Evolutionary conservation across 2,113 vertebrate genomes (phyloP).

Genomic region (Ciconia stormi): DNA sequence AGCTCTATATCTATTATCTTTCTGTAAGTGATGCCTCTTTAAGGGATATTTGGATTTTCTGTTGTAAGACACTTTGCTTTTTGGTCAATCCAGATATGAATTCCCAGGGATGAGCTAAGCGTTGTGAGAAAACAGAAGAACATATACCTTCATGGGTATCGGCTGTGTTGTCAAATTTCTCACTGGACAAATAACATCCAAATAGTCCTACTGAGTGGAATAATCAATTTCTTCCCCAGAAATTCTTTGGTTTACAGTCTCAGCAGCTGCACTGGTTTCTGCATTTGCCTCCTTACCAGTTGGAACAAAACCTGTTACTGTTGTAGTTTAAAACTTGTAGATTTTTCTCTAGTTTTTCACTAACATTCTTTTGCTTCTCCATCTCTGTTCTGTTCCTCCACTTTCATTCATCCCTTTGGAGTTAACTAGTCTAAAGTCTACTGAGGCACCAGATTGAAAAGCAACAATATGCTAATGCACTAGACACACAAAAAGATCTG

Average conservation of each 20-base stretch:
- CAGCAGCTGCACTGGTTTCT: background rate
- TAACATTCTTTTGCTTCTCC: background rate
- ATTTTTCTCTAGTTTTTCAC: background rate
- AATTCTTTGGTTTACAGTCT: background rate
- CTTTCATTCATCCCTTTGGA: background rate
- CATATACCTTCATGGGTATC: background rate
- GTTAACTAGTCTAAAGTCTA: background rate
- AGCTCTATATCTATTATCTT: background rate
- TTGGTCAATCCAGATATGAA: background rate
- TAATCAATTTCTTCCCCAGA: conserved; percentile 24
- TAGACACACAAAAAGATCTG: background rate
- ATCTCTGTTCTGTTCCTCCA: background rate
- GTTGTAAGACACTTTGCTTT: background rate
- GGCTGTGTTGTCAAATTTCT: background rate
- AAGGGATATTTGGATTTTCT: background rate
- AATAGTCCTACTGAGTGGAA: conserved; percentile 9
- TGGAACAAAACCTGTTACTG: background rate
- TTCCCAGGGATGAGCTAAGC: background rate
- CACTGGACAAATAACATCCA: background rate
- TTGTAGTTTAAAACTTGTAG: background rate
- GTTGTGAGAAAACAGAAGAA: background rate
- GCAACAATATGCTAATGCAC: background rate
- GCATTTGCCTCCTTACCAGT: background rate
- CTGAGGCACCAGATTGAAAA: background rate
- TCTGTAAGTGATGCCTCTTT: background rate